Percentiles rank a stretch among this genome's conserved stretches.
phyloP scores from a whole-genome alignment of 2,797 vertebrate genomes.

The Labeo calbasu region DNA sequence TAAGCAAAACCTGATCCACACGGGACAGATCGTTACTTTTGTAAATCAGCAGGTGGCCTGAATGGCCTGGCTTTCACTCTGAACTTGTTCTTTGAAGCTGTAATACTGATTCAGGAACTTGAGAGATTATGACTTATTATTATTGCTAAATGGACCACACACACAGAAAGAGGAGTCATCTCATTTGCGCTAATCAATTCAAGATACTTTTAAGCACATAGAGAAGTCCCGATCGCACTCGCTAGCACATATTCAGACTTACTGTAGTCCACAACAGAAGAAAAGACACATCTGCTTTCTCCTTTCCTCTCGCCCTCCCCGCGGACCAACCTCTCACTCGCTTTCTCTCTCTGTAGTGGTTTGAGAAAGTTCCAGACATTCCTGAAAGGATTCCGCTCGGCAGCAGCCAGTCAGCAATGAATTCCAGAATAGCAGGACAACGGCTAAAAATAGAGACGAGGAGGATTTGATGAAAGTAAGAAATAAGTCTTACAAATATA shows the following conservation, averaged over 20 bases:
- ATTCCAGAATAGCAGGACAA: slow-evolving; percentile 92
- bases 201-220: not conserved
- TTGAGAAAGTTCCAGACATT: slow-evolving; percentile 92
- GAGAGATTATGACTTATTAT: slow-evolving; percentile 49
- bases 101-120: slow-evolving; percentile 38
- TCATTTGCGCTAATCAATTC: slow-evolving; percentile 21
- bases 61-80: slow-evolving; percentile 24
- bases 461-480: slow-evolving; percentile 25
- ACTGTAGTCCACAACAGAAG: slow-evolving; percentile 28
- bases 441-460: slow-evolving; percentile 80
- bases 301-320: slow-evolving; percentile 64
- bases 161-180: slow-evolving; percentile 35
- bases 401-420: slow-evolving; percentile 89
- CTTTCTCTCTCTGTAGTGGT: slow-evolving; percentile 83
- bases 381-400: slow-evolving; percentile 91
- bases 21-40: not conserved
- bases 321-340: slow-evolving; percentile 57
- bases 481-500: slow-evolving; percentile 5
- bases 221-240: not conserved
- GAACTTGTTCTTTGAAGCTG: slow-evolving; percentile 52
- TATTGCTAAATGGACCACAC: slow-evolving; percentile 50
- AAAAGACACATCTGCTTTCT: slow-evolving; percentile 58
- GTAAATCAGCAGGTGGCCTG: slow-evolving; percentile 29
- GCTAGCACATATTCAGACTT: slow-evolving; percentile 39
- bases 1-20: not conserved